Evolutionary conservation across 1,140 invertebrate genomes (phyloP), one percentile per base, ranked within the genome.

Genomic region (Apis cerana): DNA sequence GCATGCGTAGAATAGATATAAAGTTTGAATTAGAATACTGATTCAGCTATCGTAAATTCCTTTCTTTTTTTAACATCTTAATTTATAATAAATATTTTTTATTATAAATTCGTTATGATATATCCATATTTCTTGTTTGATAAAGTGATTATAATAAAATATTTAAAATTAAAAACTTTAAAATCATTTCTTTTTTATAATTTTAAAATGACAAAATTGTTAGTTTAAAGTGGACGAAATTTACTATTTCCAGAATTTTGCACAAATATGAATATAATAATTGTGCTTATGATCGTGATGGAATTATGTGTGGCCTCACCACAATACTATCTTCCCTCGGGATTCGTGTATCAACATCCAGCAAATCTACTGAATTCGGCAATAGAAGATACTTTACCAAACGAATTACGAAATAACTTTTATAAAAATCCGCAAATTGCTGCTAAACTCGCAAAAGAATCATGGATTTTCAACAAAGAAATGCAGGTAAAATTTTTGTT

Each of bases 341-440:
- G 58, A 64, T 54, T 85, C 21, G 86, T 89, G 1, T 88, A 91
- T 71, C 93, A 94, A 1, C 96, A 96, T 93, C 95, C 95, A 1
- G 95, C 95, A 9, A 96, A 96, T 12, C 91, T 96, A 1, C 87
- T 94, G 4, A 96, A 95, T 85, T 93, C 95, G 0, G 93, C 94
- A 10, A 94, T 95, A 86, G 96, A 97, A 89, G 92, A 95, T 0
- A 91, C 94, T 65, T 88, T 96, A 27, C 96, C 96, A 0, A 90
- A 92, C 1, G 95, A 97, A 77, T 90, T 97, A 7, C 89, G 95
- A 68, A 97, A 97, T 89, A 95, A 96, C 1, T 97, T 97, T 90
- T 98, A 97, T 89, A 96, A 96, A 85, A 96, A 98, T 93, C 97
- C 97, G 0, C 90, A 92, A 11, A 95, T 97, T 12, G 97, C 96